These are phyloP conservation scores for Sarcoramphus papa DNA, from an alignment of 2,797 vertebrate genomes.

Conservation along the genomic window DNA sequence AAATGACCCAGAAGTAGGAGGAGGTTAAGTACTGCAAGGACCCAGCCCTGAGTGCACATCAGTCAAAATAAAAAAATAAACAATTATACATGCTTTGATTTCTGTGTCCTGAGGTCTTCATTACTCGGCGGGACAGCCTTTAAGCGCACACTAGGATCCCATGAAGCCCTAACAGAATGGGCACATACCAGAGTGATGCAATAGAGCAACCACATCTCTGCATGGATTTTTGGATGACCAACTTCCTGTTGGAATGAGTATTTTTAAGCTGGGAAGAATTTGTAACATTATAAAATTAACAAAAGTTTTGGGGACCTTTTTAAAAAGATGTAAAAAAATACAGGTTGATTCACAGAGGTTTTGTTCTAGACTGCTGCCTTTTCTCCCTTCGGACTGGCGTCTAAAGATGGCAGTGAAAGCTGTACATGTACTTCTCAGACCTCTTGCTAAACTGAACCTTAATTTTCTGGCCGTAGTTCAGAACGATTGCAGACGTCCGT, in stretches of 20 bases:
- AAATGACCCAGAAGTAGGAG: background rate
- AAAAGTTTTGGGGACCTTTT: background rate
- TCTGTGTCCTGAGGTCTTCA: background rate
- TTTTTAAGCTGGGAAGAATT: background rate
- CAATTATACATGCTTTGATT: background rate
- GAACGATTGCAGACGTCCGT: background rate
- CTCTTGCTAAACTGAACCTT: background rate
- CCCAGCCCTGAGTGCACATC: background rate
- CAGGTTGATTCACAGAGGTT: background rate
- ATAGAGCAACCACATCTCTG: background rate
- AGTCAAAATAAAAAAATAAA: background rate
- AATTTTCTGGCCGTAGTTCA: background rate
- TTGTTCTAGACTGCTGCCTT: background rate
- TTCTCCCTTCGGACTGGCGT: background rate
- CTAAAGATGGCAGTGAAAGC: background rate
- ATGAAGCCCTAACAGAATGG: background rate
- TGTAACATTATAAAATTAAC: background rate
- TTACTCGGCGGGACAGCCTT: background rate
- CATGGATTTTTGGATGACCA: background rate
- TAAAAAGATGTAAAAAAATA: background rate
- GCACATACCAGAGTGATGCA: background rate
- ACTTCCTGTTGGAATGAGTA: background rate
- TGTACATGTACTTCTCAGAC: background rate
- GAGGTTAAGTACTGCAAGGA: background rate
- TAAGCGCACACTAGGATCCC: background rate